These are phyloP conservation scores for Solea senegalensis DNA, from an alignment of 2,113 vertebrate species.

Conservation along the genomic window DNA sequence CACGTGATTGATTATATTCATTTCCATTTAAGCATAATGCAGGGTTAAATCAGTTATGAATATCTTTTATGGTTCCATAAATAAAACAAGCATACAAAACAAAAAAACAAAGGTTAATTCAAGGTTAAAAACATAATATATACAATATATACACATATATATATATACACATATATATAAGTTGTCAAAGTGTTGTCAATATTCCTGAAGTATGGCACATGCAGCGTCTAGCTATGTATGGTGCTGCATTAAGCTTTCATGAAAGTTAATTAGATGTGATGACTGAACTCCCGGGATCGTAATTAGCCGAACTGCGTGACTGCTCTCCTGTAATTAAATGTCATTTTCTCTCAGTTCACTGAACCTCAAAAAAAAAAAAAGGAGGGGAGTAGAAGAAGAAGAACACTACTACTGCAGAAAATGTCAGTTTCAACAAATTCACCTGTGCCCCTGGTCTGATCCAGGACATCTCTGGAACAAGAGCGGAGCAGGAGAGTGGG, in stretches of 20 bases:
- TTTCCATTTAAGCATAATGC: slow-evolving; percentile 65
- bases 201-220: slow-evolving; percentile 81
- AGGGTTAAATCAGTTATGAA: slow-evolving; percentile 56
- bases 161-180: slow-evolving; percentile 34
- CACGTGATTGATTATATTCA: slow-evolving; percentile 70
- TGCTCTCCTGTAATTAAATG: slow-evolving; percentile 94
- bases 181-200: slow-evolving; percentile 80
- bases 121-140: neutral
- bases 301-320: slow-evolving; percentile 90
- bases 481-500: neutral
- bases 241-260: slow-evolving; percentile 89
- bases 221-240: slow-evolving; percentile 68
- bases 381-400: slow-evolving; percentile 19
- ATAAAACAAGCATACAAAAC: slow-evolving; percentile 24
- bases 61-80: slow-evolving; percentile 34
- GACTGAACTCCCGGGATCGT: slow-evolving; percentile 90
- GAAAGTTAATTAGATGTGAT: slow-evolving; percentile 95
- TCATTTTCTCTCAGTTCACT: slow-evolving; percentile 88
- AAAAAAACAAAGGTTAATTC: neutral
- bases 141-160: neutral
- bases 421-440: slow-evolving; percentile 75
- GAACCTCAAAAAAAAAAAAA: slow-evolving; percentile 77
- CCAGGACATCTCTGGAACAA: slow-evolving; percentile 39
- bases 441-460: slow-evolving; percentile 63
- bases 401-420: slow-evolving; percentile 67